These are phyloP conservation scores for Aelia acuminata DNA, from an alignment of 2,888 invertebrate species.

Conservation along the genomic window DNA sequence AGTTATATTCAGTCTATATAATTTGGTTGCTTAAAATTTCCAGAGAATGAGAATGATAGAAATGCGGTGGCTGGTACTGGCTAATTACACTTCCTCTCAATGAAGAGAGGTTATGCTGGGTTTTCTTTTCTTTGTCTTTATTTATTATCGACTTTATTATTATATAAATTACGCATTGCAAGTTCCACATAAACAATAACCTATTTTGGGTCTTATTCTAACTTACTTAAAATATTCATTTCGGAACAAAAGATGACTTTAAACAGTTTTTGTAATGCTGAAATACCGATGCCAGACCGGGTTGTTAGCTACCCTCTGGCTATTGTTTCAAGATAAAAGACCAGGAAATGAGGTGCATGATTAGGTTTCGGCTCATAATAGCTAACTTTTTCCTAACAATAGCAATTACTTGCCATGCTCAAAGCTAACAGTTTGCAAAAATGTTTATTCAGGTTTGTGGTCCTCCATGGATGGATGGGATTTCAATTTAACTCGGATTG, in stretches of 20 bases:
- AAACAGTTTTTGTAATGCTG: not conserved
- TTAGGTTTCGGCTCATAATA: not conserved
- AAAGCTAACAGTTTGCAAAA: not conserved
- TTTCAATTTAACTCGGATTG: not conserved
- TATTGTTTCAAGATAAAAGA: not conserved
- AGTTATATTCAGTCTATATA: too few species aligned
- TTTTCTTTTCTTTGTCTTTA: too few species aligned
- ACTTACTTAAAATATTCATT: not conserved
- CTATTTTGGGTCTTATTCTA: not conserved
- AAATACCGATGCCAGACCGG: not conserved
- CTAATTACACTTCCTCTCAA: too few species aligned
- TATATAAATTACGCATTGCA: too few species aligned
- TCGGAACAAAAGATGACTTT: not conserved
- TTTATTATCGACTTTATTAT: too few species aligned
- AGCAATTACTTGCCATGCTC: not conserved
- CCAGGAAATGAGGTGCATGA: conserved; percentile 6
- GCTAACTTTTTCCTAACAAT: not conserved
- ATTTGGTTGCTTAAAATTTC: too few species aligned
- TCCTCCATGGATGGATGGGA: not conserved
- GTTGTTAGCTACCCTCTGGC: not conserved
- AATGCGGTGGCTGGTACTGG: too few species aligned
- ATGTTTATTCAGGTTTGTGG: not conserved
- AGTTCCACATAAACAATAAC: not conserved
- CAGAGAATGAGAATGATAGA: too few species aligned
- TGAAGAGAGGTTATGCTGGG: too few species aligned